Evolutionary conservation across 2,888 invertebrate species (phyloP).

Genomic region (Tipula vernalis): DNA sequence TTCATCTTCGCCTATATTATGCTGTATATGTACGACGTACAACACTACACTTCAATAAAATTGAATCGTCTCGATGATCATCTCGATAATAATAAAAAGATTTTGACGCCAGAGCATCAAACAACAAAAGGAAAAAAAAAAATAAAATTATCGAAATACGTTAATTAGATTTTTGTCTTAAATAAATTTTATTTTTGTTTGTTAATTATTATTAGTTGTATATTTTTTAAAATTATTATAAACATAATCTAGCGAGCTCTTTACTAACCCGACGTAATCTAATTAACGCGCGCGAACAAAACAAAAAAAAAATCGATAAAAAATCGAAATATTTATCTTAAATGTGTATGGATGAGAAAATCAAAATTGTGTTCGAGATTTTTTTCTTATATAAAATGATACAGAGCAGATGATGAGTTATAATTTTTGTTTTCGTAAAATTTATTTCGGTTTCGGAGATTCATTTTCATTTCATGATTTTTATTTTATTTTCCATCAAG

Average conservation of each 20-base stretch:
- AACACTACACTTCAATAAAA: background rate
- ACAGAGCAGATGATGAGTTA: slow-evolving; percentile 4
- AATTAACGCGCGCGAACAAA: background rate
- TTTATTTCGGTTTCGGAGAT: background rate
- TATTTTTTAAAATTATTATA: background rate
- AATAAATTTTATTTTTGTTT: background rate
- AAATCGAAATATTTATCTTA: background rate
- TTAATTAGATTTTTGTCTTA: background rate
- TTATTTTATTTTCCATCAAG: background rate
- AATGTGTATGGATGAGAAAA: background rate
- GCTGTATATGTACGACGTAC: background rate
- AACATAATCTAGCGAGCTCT: background rate
- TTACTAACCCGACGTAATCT: background rate
- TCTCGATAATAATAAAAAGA: background rate
- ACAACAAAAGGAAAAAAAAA: background rate
- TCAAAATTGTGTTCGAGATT: background rate
- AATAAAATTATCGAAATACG: background rate
- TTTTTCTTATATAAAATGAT: background rate
- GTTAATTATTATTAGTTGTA: slow-evolving; percentile 4
- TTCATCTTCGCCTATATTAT: background rate
- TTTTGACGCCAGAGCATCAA: background rate
- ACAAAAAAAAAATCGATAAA: background rate
- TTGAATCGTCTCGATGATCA: background rate
- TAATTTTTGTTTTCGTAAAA: background rate
- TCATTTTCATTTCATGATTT: background rate